phyloP scores from a whole-genome alignment of 2,113 vertebrate genomes.

The Sebastes schlegelii region DNA sequence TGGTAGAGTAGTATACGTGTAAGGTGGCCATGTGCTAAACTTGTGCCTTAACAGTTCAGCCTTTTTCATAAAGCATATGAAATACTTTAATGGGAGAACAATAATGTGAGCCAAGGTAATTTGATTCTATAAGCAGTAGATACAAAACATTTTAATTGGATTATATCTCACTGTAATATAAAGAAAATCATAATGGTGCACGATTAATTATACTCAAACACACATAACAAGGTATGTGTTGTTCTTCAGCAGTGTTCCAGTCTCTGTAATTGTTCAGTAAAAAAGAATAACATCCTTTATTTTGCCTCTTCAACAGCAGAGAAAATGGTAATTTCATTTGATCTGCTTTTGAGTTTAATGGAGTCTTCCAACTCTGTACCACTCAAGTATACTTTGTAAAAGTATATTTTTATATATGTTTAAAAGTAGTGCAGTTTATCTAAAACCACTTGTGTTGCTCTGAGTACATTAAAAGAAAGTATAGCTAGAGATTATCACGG shows the following conservation, averaged over 20 bases:
- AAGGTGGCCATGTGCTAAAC: background rate
- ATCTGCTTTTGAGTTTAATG: background rate
- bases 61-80: background rate
- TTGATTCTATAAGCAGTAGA: background rate
- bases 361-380: background rate
- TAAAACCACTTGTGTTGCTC: background rate
- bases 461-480: background rate
- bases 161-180: background rate
- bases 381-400: no score
- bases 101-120: background rate
- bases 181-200: background rate
- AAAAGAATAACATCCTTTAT: background rate
- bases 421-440: no score
- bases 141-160: background rate
- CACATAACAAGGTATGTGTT: background rate
- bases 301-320: no score
- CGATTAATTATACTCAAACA: background rate
- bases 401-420: no score
- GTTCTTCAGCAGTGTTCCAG: background rate
- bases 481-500: background rate
- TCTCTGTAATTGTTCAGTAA: background rate
- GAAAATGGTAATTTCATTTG: background rate
- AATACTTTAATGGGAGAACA: background rate
- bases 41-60: background rate
- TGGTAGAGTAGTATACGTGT: background rate